phyloP scores from a whole-genome alignment of 2,888 invertebrate genomes.

The Iselma pallidipennis region DNA sequence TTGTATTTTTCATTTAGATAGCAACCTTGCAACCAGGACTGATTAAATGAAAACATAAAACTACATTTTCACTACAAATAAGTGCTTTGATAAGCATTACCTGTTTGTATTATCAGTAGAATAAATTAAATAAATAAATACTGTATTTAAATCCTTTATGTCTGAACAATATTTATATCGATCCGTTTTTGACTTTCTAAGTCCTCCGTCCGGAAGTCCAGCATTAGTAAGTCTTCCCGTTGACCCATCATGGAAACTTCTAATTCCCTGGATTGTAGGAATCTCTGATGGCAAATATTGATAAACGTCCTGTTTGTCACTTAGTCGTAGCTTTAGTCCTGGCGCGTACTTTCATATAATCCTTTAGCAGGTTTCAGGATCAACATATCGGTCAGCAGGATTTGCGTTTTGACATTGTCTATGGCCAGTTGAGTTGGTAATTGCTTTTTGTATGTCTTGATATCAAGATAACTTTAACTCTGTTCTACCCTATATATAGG shows the following conservation, averaged over 20 bases:
- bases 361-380: slow-evolving; percentile 32
- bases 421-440: slow-evolving; percentile 40
- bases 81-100: neutral
- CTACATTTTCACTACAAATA: neutral
- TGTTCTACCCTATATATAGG: neutral
- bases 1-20: neutral
- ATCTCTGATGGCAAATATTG: slow-evolving; percentile 44
- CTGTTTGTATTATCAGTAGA: neutral
- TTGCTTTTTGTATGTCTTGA: slow-evolving; percentile 44
- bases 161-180: no score
- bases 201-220: no score
- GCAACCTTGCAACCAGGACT: neutral
- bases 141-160: neutral
- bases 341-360: slow-evolving; percentile 35
- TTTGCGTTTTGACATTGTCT: slow-evolving; percentile 48
- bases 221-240: slow-evolving; percentile 12
- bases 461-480: slow-evolving; percentile 23
- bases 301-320: slow-evolving; percentile 41
- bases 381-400: slow-evolving; percentile 48
- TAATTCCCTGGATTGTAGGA: slow-evolving; percentile 29
- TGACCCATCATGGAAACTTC: slow-evolving; percentile 28
- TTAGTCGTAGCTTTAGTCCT: slow-evolving; percentile 30
- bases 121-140: neutral
- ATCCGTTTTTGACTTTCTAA: no score
- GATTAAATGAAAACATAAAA: neutral